Evolutionary conservation across 2,797 vertebrate species (phyloP).

Genomic region (Myotis findleyi): DNA sequence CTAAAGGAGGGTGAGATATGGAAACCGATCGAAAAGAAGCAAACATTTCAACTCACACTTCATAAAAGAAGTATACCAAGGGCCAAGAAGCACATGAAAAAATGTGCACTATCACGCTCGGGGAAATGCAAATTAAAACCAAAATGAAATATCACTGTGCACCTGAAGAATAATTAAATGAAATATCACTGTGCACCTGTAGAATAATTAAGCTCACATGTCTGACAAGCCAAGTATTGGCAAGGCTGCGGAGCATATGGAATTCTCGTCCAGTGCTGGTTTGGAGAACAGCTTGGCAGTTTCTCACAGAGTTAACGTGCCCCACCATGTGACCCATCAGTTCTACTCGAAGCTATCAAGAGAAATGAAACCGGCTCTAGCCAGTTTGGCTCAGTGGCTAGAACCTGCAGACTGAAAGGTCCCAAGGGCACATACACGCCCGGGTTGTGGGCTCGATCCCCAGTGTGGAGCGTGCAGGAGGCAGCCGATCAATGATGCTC

Average conservation of each 20-base stretch:
- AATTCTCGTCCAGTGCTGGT: background rate
- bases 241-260: background rate
- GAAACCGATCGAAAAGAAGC: background rate
- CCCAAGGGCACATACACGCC: too few relatives aligned
- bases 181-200: background rate
- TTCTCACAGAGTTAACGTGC: background rate
- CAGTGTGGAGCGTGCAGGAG: too few relatives aligned
- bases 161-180: background rate
- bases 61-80: background rate
- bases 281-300: background rate
- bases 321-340: background rate
- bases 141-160: background rate
- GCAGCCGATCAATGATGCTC: too few relatives aligned
- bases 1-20: background rate
- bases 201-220: background rate
- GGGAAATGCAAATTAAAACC: background rate
- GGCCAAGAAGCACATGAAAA: background rate
- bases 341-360: background rate
- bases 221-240: background rate
- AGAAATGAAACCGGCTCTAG: background rate
- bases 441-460: too few relatives aligned
- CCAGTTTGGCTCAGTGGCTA: too few relatives aligned
- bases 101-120: background rate
- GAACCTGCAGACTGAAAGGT: too few relatives aligned
- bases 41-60: background rate